Evolutionary conservation across 2,888 invertebrate species (phyloP), one percentile per base, ranked within the genome.

Genomic region (Ischnura elegans): DNA sequence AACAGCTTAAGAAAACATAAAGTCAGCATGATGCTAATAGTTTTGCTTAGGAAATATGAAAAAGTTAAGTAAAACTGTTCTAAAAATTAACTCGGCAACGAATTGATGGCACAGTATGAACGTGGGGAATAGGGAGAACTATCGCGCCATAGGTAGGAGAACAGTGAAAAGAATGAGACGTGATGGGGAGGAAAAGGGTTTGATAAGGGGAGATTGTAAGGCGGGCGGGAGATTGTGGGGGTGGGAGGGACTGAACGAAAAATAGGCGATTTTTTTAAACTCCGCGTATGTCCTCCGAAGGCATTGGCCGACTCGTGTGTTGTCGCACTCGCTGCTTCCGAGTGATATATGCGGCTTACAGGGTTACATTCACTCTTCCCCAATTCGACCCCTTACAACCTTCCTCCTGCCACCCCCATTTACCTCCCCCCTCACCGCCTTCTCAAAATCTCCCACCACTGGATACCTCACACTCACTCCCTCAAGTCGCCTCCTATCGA

Each of bases 271-370:
- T 93, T 93, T 66, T 85, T 90, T 90, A 61, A 43, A 90, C 90
- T 90, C 45, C 90, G 61, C 93, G 93, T 36, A 42, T 87, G 43
- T 61, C 47, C 61, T 51, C 86, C 93, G 87, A 93, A 87, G 86
- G 55, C 93, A 94, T 94, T 90, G 85, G 96, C 96, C 96, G 95
- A 95, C 96, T 94, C 95, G 96, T 94, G 61, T 66, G 90, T 90
- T 90, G 90, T 90, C 90, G 90, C 90, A 61, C 90, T 87, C 87
- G 25, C 90, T 90, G 90, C 90, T 90, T 90, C 90, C 90, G 90
- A 90, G 90, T 90, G 90, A 90, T 90, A 90, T 90, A 90, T 90
- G 90, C n/a, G 90, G 90, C 87, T 87, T 87, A 51, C 51, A 51
- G 87, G 61, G 90, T 90, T 90, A 90, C 90, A 90, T 90, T 90